Percentiles rank a stretch among this genome's conserved stretches.
Conservation (phyloP, 2,113 vertebrate species). For the Gavia stellata region DNA sequence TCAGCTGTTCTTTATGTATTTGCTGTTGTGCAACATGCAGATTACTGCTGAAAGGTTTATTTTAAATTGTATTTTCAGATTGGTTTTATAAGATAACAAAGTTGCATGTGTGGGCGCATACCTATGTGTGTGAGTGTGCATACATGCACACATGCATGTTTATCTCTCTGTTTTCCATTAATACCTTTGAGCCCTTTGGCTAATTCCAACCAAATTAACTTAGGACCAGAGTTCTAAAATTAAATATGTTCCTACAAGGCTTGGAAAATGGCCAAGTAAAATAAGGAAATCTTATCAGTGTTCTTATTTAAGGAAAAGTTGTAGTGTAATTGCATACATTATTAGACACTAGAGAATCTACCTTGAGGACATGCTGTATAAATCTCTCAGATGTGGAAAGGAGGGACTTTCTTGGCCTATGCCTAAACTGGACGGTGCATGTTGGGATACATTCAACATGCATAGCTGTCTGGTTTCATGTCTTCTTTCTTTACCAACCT, state of each 20-base stretch:
- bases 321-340: background rate
- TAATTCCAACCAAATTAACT: slow-evolving; percentile 40
- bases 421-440: background rate
- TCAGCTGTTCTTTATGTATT: background rate
- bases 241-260: background rate
- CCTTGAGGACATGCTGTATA: background rate
- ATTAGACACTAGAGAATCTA: background rate
- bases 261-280: slow-evolving; percentile 11
- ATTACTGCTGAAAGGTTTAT: background rate
- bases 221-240: slow-evolving; percentile 1
- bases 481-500: background rate
- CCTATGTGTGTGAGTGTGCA: background rate
- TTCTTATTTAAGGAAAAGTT: background rate
- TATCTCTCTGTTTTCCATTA: background rate
- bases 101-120: background rate
- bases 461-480: background rate
- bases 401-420: background rate
- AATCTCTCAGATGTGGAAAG: background rate
- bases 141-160: background rate
- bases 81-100: background rate
- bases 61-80: background rate
- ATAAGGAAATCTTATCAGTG: background rate
- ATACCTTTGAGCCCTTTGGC: background rate
- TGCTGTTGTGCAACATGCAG: background rate
- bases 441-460: background rate